Base-by-base conservation (phyloP, 2,113 vertebrate species). In the Muntiacus reevesi region DNA sequence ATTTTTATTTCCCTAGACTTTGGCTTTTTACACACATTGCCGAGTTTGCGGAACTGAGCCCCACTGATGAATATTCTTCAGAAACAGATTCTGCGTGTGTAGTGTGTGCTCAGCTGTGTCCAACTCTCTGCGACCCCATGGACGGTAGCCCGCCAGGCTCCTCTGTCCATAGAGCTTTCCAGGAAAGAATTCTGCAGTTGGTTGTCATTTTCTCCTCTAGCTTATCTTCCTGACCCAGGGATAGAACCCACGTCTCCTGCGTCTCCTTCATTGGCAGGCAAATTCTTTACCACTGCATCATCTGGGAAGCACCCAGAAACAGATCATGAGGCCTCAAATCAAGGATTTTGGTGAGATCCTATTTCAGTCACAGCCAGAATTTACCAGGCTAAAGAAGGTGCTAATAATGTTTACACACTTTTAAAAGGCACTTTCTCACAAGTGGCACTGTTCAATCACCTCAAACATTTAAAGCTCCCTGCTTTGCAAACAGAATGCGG, bases 351-450 rank as follows among this genome's bases (percentile, higher is more conserved):
- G 79, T 84, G 84, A 87, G 23, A 81, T 15, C 28, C 6, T 67
- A 25, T 88, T 97, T 96, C 85, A 95, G 82, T 54, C n/a, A 81
- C 5, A 40, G 27, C 27, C 64, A 92, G 81, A 84, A 84, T 54
- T 93, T 13, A 33, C 54, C 57, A 79, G 90, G 47, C 59, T 94
- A 87, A 95, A 62, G 47, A 92, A 71, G 33, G 94, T 96, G 30
- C 23, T 96, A 94, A 96, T 90, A 89, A 90, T 47, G 90, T 89
- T 86, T 90, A 87, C 74, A 62, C 93, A 85, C 36, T 95, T 97
- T 97, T 95, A 43, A 85, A 78, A 94, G 94, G 43, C 85, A 78
- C 71, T 96, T 96, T 95, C 52, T 91, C 78, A 94, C 30, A 64
- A 96, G 94, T 27, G 87, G 27, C 55, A 40, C 87, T 88, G 36